These are phyloP conservation scores for Cryptoblepharus egeriae DNA, from an alignment of 2,797 vertebrate species.

Conservation along the genomic window DNA sequence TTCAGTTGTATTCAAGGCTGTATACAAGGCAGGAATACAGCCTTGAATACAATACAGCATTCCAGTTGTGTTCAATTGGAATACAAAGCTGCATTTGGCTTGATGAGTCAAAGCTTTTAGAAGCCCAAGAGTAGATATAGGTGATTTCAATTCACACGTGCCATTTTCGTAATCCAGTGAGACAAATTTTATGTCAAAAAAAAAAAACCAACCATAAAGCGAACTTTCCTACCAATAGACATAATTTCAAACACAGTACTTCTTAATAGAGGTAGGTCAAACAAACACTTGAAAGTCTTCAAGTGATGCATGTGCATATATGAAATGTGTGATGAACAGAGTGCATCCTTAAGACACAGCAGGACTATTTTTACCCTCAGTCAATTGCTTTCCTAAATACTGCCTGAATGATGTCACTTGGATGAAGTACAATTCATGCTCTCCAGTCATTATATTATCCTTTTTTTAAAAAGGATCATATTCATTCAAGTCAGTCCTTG, in stretches of 20 bases:
- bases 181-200: not conserved
- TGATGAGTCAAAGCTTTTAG: not conserved
- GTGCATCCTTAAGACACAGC: not conserved
- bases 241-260: not conserved
- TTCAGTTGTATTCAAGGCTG: no score
- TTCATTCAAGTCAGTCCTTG: no score
- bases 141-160: not conserved
- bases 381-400: not conserved
- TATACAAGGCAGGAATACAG: no score
- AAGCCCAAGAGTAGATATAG: not conserved
- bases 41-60: no score
- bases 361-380: not conserved
- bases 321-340: not conserved
- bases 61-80: no score
- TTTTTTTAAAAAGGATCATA: not conserved
- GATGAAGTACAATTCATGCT: not conserved
- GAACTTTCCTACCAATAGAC: not conserved
- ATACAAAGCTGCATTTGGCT: no score
- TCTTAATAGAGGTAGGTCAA: not conserved
- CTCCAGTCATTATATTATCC: not conserved
- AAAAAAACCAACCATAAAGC: not conserved
- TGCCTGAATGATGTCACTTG: not conserved
- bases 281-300: not conserved
- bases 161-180: not conserved
- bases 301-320: not conserved